A percentile compares a stretch with the other conserved stretches of the same genome.
Evolutionary conservation across 2,888 invertebrate species (phyloP).

Genomic region (Lucinisca nassula): DNA sequence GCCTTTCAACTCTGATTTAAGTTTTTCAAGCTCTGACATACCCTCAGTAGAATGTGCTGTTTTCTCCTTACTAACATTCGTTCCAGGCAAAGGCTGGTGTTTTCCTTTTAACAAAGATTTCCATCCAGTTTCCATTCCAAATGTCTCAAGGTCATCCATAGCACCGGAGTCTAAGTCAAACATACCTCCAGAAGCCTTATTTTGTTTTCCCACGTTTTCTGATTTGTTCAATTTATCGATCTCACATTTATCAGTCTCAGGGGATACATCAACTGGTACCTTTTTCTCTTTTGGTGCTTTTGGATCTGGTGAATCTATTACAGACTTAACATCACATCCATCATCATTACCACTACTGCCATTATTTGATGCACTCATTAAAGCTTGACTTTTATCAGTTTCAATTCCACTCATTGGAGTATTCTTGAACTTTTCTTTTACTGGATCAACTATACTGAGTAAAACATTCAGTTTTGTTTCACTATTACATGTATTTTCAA

Average conservation of each 20-base stretch:
- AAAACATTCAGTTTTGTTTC: neutral
- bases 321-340: neutral
- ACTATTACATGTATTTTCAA: neutral
- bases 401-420: neutral
- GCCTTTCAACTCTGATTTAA: conserved; percentile 2
- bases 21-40: neutral
- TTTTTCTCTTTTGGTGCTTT: neutral
- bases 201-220: neutral
- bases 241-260: neutral
- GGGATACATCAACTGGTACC: too few relatives aligned
- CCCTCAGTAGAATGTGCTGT: neutral
- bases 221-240: conserved; percentile 19
- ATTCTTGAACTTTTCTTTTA: neutral
- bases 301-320: neutral
- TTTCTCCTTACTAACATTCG: neutral
- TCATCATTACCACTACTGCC: neutral
- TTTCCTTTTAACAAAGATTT: conserved; percentile 5
- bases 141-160: conserved; percentile 74
- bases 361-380: neutral
- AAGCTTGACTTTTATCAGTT: neutral
- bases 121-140: conserved; percentile 56
- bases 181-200: conserved; percentile 49
- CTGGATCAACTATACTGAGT: neutral
- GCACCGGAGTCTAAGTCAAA: conserved; percentile 63
- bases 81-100: neutral